phyloP scores from a whole-genome alignment of 2,113 vertebrate species.

The Psittacula cyanocephala region DNA sequence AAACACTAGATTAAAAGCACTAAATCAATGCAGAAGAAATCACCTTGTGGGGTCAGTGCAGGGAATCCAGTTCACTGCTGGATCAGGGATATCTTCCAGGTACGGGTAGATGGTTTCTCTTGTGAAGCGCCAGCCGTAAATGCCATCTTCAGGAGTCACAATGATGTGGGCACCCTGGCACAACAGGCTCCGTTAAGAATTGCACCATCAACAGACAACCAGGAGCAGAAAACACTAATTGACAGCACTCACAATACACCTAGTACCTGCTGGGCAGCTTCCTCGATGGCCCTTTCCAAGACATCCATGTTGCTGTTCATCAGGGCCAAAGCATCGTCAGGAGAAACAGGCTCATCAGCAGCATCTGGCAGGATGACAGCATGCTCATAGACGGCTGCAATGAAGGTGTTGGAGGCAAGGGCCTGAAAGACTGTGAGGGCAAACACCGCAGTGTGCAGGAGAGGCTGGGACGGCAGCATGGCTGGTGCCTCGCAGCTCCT shows the following conservation, averaged over 20 bases:
- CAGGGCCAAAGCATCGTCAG: constrained; percentile 27
- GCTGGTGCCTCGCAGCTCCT: background rate
- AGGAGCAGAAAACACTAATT: background rate
- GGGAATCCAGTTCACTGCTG: constrained; percentile 65
- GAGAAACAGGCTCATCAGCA: background rate
- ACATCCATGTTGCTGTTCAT: constrained; percentile 74
- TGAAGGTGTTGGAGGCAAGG: constrained; percentile 49
- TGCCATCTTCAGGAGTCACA: constrained; percentile 75
- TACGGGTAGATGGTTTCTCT: constrained; percentile 71
- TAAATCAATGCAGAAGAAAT: background rate
- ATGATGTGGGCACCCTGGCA: constrained; percentile 70
- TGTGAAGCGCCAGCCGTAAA: constrained; percentile 73
- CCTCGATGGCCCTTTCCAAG: constrained; percentile 62
- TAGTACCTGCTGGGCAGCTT: constrained; percentile 63
- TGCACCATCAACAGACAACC: background rate
- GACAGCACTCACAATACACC: background rate
- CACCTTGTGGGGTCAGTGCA: constrained; percentile 51
- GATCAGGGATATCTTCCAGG: constrained; percentile 74
- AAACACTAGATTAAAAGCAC: background rate
- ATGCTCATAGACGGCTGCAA: constrained; percentile 66
- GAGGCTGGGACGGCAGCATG: background rate
- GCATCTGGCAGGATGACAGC: constrained; percentile 40
- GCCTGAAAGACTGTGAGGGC: background rate
- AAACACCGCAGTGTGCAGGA: background rate
- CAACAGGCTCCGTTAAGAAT: background rate